phyloP scores from a whole-genome alignment of 2,113 vertebrate genomes.

The Alectura lathami region DNA sequence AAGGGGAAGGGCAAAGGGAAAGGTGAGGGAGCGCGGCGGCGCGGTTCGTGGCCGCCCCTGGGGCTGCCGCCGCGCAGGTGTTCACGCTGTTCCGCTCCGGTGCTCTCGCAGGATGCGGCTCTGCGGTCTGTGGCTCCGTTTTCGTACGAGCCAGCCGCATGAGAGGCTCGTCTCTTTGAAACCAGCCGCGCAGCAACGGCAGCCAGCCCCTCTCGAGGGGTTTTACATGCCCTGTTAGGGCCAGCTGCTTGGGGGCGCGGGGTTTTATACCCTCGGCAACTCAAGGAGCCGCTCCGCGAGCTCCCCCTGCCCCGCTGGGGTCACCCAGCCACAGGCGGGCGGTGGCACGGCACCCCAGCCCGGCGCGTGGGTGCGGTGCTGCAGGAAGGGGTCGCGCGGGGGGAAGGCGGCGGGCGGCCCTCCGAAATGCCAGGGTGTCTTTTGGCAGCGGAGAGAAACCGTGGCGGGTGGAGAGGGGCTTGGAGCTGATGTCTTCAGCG shows the following conservation, averaged over 20 bases:
- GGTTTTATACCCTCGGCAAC: not conserved
- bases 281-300: not conserved
- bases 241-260: fast-evolving
- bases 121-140: too few relatives aligned
- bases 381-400: fast-evolving
- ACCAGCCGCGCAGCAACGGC: not conserved
- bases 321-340: too few relatives aligned
- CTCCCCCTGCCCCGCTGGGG: fast-evolving
- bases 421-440: not conserved
- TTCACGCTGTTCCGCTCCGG: not conserved
- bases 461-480: too few relatives aligned
- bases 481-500: too few relatives aligned
- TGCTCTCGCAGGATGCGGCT: not conserved
- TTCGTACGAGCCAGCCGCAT: too few relatives aligned
- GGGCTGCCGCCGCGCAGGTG: not conserved
- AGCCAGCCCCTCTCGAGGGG: not conserved
- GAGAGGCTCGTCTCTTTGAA: too few relatives aligned
- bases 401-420: not conserved
- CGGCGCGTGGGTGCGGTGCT: too few relatives aligned
- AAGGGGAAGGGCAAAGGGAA: conserved; percentile 97
- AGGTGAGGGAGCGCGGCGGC: conserved; percentile 74
- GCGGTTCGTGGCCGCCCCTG: not conserved
- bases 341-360: too few relatives aligned
- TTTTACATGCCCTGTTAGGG: not conserved
- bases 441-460: not conserved